A percentile compares a stretch with the other conserved stretches of the same genome.
phyloP scores from a whole-genome alignment of 2,888 invertebrate genomes.

The Vannuccia rotundouncinata region DNA sequence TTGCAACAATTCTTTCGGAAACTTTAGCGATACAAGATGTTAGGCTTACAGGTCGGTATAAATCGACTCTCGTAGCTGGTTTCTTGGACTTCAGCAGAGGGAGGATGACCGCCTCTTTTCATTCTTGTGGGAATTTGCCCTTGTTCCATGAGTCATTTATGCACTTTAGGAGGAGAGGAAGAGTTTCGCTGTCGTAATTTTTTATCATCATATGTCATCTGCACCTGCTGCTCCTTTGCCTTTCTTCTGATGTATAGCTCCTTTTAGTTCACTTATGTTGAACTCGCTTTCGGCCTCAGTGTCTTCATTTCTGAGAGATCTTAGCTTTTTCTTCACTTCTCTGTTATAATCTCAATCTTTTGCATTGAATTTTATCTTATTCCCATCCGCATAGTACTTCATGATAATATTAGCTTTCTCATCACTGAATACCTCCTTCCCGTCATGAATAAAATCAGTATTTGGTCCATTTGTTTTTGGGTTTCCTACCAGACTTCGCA shows the following conservation, averaged over 20 bases:
- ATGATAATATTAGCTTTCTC: neutral
- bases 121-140: neutral
- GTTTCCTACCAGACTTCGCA: neutral
- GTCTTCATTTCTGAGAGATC: neutral
- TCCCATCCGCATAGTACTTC: neutral
- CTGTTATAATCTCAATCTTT: neutral
- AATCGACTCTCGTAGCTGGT: neutral
- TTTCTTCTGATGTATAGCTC: neutral
- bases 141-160: neutral
- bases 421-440: neutral
- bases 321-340: neutral
- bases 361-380: neutral
- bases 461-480: neutral
- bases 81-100: neutral
- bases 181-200: neutral
- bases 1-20: neutral
- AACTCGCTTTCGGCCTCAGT: neutral
- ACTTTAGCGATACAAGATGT: neutral
- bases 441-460: neutral
- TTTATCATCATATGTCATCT: neutral
- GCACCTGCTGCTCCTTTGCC: neutral
- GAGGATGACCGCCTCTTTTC: neutral
- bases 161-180: neutral
- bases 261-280: neutral
- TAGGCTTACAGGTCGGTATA: neutral